A percentile compares a stretch with the other conserved stretches of the same genome.
These are phyloP conservation scores for Gymnothorax javanicus DNA, from an alignment of 2,797 vertebrate species.

Conservation along the genomic window DNA sequence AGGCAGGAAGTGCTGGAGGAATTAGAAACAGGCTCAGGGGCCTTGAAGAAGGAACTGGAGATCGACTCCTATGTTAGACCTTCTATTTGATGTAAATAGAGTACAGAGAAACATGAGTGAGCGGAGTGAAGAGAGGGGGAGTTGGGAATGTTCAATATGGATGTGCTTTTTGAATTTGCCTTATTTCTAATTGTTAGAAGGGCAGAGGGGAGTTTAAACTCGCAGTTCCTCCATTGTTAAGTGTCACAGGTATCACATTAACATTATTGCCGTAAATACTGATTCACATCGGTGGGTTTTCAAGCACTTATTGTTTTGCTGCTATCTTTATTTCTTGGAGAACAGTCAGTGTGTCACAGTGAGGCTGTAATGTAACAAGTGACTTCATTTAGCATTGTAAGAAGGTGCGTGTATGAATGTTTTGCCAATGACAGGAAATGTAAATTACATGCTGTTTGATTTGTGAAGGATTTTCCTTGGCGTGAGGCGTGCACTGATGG, in stretches of 20 bases:
- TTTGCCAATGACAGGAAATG: background rate
- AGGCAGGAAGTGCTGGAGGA: background rate
- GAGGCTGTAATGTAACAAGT: background rate
- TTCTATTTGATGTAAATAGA: background rate
- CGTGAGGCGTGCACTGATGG: background rate
- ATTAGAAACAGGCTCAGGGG: background rate
- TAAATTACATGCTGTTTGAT: conserved; percentile 4
- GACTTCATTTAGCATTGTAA: background rate
- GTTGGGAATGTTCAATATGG: background rate
- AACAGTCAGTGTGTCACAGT: background rate
- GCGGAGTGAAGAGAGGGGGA: background rate
- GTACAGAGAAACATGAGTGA: background rate
- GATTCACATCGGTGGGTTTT: background rate
- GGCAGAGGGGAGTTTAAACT: background rate
- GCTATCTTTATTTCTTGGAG: background rate
- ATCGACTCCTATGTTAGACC: background rate
- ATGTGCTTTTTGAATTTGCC: background rate
- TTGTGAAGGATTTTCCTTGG: background rate
- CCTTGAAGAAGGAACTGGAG: background rate
- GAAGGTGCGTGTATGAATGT: background rate
- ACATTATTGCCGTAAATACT: background rate
- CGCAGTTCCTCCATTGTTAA: background rate
- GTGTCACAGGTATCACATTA: background rate
- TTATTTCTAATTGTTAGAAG: background rate
- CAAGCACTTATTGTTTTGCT: background rate